A percentile compares a stretch with the other conserved stretches of the same genome.
These are phyloP conservation scores for Cirrhinus mrigala DNA, from an alignment of 2,797 vertebrate genomes.

Conservation along the genomic window DNA sequence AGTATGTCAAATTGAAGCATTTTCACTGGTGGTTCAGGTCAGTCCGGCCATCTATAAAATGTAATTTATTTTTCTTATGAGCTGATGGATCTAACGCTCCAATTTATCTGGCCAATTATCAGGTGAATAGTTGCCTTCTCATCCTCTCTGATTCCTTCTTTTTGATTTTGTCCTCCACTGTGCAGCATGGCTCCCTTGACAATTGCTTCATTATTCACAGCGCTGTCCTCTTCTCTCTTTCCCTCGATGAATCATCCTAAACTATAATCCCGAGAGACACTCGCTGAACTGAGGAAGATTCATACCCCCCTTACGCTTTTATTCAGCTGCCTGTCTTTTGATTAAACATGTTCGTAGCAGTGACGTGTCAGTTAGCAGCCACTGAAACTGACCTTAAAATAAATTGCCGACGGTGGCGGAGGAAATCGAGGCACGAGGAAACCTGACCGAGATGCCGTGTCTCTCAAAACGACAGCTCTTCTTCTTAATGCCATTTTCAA, in stretches of 20 bases:
- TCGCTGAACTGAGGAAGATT: slow-evolving; percentile 65
- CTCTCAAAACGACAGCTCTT: slow-evolving; percentile 38
- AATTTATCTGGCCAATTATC: slow-evolving; percentile 72
- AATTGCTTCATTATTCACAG: slow-evolving; percentile 77
- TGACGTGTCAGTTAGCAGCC: slow-evolving; percentile 65
- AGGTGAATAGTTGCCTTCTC: slow-evolving; percentile 60
- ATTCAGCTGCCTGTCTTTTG: slow-evolving; percentile 65
- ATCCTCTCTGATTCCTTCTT: slow-evolving; percentile 57
- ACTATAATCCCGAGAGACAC: slow-evolving; percentile 72
- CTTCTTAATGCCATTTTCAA: not conserved
- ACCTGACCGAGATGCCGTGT: slow-evolving; percentile 48
- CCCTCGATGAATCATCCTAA: slow-evolving; percentile 73
- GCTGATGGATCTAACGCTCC: slow-evolving; percentile 47
- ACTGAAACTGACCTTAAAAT: slow-evolving; percentile 64
- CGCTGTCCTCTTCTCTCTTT: slow-evolving; percentile 69
- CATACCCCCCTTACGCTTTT: slow-evolving; percentile 59
- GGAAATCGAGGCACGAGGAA: slow-evolving; percentile 52
- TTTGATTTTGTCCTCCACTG: slow-evolving; percentile 67
- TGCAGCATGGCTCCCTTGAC: slow-evolving; percentile 64
- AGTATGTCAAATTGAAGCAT: not conserved
- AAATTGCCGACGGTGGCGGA: slow-evolving; percentile 42
- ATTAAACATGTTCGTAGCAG: slow-evolving; percentile 69
- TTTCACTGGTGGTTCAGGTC: slow-evolving; percentile 1
- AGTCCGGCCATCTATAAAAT: slow-evolving; percentile 10
- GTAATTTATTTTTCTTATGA: slow-evolving; percentile 25